phyloP scores from a whole-genome alignment of 37 sponge, comb jelly and placozoan genomes.

The Cliona cf. orientalis region DNA sequence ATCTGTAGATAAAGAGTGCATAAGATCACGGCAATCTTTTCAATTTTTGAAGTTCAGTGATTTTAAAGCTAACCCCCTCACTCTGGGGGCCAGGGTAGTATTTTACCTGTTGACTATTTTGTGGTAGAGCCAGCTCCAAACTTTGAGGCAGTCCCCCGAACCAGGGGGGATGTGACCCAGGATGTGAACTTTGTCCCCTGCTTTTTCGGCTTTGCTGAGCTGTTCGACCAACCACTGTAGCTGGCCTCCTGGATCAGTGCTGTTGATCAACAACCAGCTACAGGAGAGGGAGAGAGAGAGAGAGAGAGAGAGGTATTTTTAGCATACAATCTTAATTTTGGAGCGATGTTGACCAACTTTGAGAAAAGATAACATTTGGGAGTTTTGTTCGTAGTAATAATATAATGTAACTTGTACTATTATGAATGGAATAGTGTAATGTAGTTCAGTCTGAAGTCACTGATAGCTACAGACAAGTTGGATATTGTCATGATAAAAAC shows the following conservation, averaged over 20 bases:
- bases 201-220: constrained; percentile 82
- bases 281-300: too few relatives aligned
- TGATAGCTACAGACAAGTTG: neutral
- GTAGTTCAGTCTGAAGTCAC: neutral
- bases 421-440: too few relatives aligned
- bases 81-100: neutral
- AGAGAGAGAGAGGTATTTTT: too few relatives aligned
- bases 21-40: neutral
- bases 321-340: too few relatives aligned
- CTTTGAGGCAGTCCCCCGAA: constrained; percentile 20
- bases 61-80: too few relatives aligned
- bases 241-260: constrained; percentile 91
- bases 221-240: constrained; percentile 86
- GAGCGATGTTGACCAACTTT: too few relatives aligned
- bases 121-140: constrained; percentile 80
- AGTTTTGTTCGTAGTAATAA: too few relatives aligned
- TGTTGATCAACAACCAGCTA: constrained; percentile 92
- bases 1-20: constrained; percentile 46
- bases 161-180: constrained; percentile 89
- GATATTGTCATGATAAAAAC: too few relatives aligned
- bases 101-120: constrained; percentile 85
- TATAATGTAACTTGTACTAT: too few relatives aligned
- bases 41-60: neutral
- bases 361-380: too few relatives aligned
- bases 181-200: constrained; percentile 90